Evolutionary conservation across 64 coral and sea anemone species (phyloP).

Genomic region (Pachyseris speciosa): DNA sequence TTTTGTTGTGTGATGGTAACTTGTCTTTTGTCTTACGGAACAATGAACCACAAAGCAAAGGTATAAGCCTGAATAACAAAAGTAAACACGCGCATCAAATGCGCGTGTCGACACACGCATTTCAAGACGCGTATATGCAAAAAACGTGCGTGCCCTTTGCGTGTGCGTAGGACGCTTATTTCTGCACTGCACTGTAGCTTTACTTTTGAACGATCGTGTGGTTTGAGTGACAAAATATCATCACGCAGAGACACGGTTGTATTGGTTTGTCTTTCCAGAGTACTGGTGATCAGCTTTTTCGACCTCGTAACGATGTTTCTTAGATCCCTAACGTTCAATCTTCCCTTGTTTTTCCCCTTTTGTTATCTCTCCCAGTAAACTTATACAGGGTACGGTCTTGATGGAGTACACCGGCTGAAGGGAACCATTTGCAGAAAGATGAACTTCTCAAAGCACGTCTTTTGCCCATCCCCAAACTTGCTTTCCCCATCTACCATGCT

Average conservation of each 20-base stretch:
- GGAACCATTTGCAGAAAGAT: conserved; percentile 86
- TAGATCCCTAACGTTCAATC: conserved; percentile 74
- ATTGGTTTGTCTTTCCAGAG: conserved; percentile 12
- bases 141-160: no score
- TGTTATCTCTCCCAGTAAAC: conserved; percentile 95
- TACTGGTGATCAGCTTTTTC: conserved; percentile 24
- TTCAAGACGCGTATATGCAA: no score
- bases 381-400: conserved; percentile 88
- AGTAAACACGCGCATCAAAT: no score
- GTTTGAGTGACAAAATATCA: no score
- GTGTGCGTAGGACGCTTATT: no score
- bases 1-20: no score
- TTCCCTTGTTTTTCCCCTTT: conserved; percentile 98
- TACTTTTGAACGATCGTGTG: no score
- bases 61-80: no score
- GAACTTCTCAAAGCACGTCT: conserved; percentile 92
- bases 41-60: no score
- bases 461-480: conserved; percentile 77
- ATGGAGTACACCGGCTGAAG: conserved; percentile 99
- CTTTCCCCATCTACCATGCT: conserved; percentile 85
- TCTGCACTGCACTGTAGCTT: no score
- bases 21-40: no score
- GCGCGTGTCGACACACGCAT: no score
- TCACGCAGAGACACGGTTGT: not conserved
- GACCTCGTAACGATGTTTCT: not conserved